Base-by-base conservation (phyloP, 2,797 vertebrate genomes). In the Tragelaphus oryx region DNA sequence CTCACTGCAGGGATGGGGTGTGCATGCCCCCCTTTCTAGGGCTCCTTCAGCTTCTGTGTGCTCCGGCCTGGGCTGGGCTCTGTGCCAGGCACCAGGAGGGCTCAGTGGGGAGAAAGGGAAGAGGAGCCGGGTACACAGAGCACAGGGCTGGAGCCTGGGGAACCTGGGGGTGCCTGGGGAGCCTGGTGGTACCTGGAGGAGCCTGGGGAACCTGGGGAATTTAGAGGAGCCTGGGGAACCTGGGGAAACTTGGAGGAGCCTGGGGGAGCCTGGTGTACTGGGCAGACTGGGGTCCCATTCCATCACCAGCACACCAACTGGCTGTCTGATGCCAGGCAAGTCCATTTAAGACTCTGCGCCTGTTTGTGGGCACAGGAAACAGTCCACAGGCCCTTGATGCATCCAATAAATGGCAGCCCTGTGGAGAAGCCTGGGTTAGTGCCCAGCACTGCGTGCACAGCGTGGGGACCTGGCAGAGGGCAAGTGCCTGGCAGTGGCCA, bases 111-210 rank as follows among this genome's bases (percentile, higher is more conserved):
- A 79, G 46, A 8, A 44, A 10, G 41, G 57, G 68, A 4, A 14
- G n/a, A 2, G 37, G 18, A 59, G 4, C 5, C 1, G 0, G 2
- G 37, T 0, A 8, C 1, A 26, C 0, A 2, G 59, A n/a, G 12
- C 20, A 22, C 44, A 18, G 44, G 20, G 33, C 74, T 54, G 62
- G 13, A 74, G 74, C 26, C 60, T 62, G 16, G 30, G 60, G 28
- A n/a, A 8, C 6, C 12, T 7, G 59, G 6, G 13, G 65, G 8
- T 4, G 33, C 16, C n/a, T 18, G 62, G 20, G 20, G 33, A 55
- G 8, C 54, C 54, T 55, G 54, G 54, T 26, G 55, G 24, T 17
- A 52, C 8, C 6, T 65, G n/a, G 18, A 3, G 4, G n/a, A 68
- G n/a, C 12, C 44, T 4, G 0, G 20, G 37, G 55, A 12, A 0